Conservation (phyloP, 1,140 invertebrate species). For the Nasonia vitripennis region DNA sequence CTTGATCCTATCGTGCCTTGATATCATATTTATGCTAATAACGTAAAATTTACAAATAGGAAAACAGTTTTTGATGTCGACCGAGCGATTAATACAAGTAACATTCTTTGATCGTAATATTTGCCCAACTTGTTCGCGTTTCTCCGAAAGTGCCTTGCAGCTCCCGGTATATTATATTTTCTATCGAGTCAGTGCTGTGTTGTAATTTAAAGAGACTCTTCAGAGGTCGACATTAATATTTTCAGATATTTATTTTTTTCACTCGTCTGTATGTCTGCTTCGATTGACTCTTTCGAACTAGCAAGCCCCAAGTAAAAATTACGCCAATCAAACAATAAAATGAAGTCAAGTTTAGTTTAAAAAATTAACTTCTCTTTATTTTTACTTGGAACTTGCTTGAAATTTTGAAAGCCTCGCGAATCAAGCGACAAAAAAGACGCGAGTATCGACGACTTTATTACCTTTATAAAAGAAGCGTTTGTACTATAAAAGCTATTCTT, state of each 20-base stretch:
- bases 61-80: conserved; percentile 31
- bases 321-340: background rate
- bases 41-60: conserved; percentile 18
- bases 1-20: conserved; percentile 13
- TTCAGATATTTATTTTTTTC: conserved; percentile 35
- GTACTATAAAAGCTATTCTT: conserved; percentile 47
- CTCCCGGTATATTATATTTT: conserved; percentile 24
- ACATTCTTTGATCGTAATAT: conserved; percentile 12
- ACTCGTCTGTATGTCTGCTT: background rate
- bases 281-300: background rate
- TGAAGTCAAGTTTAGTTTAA: background rate
- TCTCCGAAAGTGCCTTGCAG: conserved; percentile 49
- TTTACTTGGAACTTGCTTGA: background rate
- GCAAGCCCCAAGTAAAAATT: conserved; percentile 23
- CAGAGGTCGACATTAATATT: background rate
- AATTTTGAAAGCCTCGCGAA: background rate
- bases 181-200: conserved; percentile 20
- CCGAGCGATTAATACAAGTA: conserved; percentile 5
- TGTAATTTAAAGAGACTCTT: conserved; percentile 9
- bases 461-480: conserved; percentile 38
- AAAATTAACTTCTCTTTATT: background rate
- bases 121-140: conserved; percentile 40
- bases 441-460: conserved; percentile 20
- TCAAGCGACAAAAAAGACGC: background rate
- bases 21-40: background rate